phyloP scores from a whole-genome alignment of 2,113 vertebrate species.

The Lethenteron camtschaticum region DNA sequence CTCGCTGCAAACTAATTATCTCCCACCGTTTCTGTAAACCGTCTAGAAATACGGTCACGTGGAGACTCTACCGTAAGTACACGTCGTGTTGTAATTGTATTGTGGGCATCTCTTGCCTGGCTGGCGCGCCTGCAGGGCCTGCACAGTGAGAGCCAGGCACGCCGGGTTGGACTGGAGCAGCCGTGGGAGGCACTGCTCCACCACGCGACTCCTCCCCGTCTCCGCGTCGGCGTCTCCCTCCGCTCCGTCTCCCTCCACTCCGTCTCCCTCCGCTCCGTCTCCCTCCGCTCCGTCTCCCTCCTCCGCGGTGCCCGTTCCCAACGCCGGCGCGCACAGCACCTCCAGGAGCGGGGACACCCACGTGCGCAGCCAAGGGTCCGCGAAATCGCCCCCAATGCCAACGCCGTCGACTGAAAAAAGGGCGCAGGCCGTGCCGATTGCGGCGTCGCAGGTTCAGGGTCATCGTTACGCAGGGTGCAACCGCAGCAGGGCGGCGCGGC shows the following conservation, averaged over 20 bases:
- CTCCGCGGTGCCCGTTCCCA: too few species aligned
- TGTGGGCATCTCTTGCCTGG: too few species aligned
- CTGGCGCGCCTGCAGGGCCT: slow-evolving; percentile 34
- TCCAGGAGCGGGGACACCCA: slow-evolving; percentile 64
- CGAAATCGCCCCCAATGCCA: slow-evolving; percentile 21
- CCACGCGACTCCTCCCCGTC: slow-evolving; percentile 44
- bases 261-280: slow-evolving; percentile 15
- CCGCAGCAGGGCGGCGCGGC: slow-evolving; percentile 57
- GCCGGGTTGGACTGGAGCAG: slow-evolving; percentile 54
- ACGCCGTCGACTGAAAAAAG: slow-evolving; percentile 30
- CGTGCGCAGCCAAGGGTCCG: slow-evolving; percentile 43
- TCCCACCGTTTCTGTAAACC: slow-evolving; percentile 30
- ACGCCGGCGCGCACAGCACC: slow-evolving; percentile 29
- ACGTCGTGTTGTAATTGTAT: too few species aligned
- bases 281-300: too few species aligned
- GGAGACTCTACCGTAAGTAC: too few species aligned
- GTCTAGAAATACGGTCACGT: slow-evolving; percentile 5
- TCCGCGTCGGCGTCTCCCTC: slow-evolving; percentile 31
- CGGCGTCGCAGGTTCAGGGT: slow-evolving; percentile 38
- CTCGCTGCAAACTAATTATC: slow-evolving; percentile 12
- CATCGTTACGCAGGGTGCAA: slow-evolving; percentile 71
- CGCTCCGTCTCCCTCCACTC: slow-evolving; percentile 18
- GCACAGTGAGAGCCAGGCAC: slow-evolving; percentile 60
- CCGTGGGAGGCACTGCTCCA: slow-evolving; percentile 75
- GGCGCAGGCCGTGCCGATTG: too few species aligned